Evolutionary conservation across 2,888 invertebrate genomes (phyloP), one percentile per base, ranked within the genome.

Genomic region (Lathronympha strigana): DNA sequence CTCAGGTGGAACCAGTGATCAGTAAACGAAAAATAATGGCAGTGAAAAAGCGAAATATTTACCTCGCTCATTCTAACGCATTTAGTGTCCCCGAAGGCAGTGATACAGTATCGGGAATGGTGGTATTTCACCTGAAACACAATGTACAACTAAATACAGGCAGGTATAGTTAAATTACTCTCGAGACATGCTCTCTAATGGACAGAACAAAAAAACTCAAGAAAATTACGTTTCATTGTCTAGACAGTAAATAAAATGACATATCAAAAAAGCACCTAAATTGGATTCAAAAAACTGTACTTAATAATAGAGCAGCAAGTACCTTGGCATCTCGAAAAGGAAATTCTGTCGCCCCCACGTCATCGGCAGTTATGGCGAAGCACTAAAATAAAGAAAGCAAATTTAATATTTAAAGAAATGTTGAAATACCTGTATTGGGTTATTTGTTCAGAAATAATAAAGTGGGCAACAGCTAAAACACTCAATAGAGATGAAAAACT

Each of bases 121-220:
- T 54, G 54, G 40, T 54, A 54, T 23, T 54, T 54, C 5, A 54
- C 25, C 54, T 54, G 25, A 4, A 40, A 54, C n/a, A 31, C 23
- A n/a, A 23, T n/a, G 6, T 15, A n/a, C 15, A n/a, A n/a, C n/a
- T n/a, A n/a, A n/a, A n/a, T n/a, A n/a, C n/a, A n/a, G n/a, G n/a
- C n/a, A n/a, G n/a, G n/a, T n/a, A n/a, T n/a, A n/a, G 38, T 38
- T n/a, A n/a, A 1, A 1, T 13, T 36, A 36, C 13, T 36, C 13
- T 13, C 36, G 13, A 11, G 36, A 13, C 36, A 9, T 11, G 3
- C 13, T 3, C 11, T 13, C 11, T 4, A 13, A 4, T 36, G 1
- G 13, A 13, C 1, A 9, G 13, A 36, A 36, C 13, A 36, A 13
- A 36, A 13, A 36, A n/a, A n/a, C n/a, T n/a, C n/a, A n/a, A n/a